Base-by-base conservation (phyloP, 37 sponge, comb jelly and placozoan species). In the Diacarnus erythraeanus region DNA sequence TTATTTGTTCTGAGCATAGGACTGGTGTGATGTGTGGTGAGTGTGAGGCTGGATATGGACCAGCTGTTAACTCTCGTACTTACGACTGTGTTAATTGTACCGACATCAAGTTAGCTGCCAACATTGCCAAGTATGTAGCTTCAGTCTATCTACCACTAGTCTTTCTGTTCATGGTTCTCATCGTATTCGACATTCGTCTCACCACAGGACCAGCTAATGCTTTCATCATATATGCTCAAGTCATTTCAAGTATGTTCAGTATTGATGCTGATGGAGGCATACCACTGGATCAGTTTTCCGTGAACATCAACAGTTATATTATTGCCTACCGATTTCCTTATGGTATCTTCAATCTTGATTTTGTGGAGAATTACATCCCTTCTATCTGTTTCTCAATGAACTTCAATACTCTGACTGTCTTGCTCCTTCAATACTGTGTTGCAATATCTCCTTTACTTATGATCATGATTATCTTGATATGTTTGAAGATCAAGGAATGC, bases 151-250 rank as follows among this genome's bases (percentile, higher is more conserved):
- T 75, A 29, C 89, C 89, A 9, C 20, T 83, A 4, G 35, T 54
- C 17, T 3, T 83, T 1, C 31, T 88, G 4, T 78, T 88, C 79
- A 29, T 69, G 9, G 35, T 72, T 22, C 73, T 88, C 71, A 83
- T 88, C 4, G 21, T 83, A 0, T 88, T 88, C 44, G 70, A 88
- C 69, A 77, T 88, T 51, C 71, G 72, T 0, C 78, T 88, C 38
- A 72, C 83, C 57, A 79, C 56, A 30, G 89, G 84, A 40, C 84
- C 89, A 1, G 72, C 78, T 1, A 83, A 83, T 66, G 74, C 89
- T 12, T 88, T 88, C 75, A 83, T 88, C 31, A 59, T 88, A 30
- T 88, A 75, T 40, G 42, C 57, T 23, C 89, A 88, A n/a, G 71
- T 87, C 23, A 57, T 79, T 1, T 40, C 76, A 56, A 67, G 57